Conservation (phyloP, 1,140 invertebrate genomes). For the Pseudomyrmex cubaensis region DNA sequence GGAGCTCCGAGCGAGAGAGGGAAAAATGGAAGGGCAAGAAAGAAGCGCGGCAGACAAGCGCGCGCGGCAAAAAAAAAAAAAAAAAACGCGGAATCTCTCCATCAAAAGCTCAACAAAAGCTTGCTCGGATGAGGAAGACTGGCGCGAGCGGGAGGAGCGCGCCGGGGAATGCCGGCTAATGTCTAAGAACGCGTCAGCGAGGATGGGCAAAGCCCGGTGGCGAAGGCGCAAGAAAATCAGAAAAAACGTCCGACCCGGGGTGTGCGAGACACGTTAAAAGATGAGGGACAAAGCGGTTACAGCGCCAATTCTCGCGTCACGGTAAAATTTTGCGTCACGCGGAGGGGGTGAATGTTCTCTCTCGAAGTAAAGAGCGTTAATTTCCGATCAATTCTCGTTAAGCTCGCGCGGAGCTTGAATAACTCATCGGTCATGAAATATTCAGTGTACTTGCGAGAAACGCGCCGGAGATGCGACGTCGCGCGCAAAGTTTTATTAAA, state of each 20-base stretch:
- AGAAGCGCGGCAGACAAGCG: constrained; percentile 67
- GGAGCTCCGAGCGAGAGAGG: constrained; percentile 44
- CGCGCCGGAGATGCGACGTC: neutral
- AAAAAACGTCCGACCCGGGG: constrained; percentile 35
- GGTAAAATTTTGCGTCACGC: neutral
- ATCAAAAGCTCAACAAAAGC: constrained; percentile 75
- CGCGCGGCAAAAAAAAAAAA: constrained; percentile 59
- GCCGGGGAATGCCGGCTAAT: constrained; percentile 70
- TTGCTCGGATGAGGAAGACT: constrained; percentile 62
- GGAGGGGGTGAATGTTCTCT: constrained; percentile 5
- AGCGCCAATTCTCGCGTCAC: constrained; percentile 16
- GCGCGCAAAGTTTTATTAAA: neutral
- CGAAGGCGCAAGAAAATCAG: constrained; percentile 43
- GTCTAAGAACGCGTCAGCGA: constrained; percentile 67
- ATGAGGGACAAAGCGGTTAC: constrained; percentile 49
- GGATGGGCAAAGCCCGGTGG: constrained; percentile 21
- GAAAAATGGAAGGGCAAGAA: constrained; percentile 41
- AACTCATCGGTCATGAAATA: neutral
- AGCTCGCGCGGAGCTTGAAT: constrained; percentile 1
- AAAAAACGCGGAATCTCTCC: constrained; percentile 72
- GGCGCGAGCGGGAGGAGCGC: constrained; percentile 44
- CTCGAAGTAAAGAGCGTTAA: neutral
- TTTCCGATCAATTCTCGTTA: constrained; percentile 35
- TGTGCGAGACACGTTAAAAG: constrained; percentile 10
- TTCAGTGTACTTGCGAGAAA: neutral